Evolutionary conservation across 2,888 invertebrate species (phyloP).

Genomic region (Pyrrhosoma nymphula): DNA sequence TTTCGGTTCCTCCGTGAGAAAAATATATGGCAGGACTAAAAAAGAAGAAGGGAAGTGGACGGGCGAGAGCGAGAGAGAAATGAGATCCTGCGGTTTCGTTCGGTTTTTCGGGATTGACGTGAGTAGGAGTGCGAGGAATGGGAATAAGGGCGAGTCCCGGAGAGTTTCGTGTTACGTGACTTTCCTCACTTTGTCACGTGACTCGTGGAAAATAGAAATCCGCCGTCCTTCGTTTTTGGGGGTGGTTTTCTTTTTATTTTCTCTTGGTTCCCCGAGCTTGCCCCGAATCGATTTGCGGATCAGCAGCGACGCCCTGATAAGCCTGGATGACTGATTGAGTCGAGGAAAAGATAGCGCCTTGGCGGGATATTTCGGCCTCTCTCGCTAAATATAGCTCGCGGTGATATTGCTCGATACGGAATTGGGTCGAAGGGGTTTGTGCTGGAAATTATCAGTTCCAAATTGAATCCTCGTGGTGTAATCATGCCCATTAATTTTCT

Average conservation of each 20-base stretch:
- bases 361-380: neutral
- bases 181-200: constrained; percentile 17
- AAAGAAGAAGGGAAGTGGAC: neutral
- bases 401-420: neutral
- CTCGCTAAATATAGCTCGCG: neutral
- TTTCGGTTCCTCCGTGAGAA: too few relatives aligned
- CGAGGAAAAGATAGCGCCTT: neutral
- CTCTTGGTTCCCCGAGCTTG: neutral
- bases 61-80: neutral
- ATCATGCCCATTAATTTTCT: too few relatives aligned
- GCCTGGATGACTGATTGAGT: neutral
- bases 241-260: too few relatives aligned
- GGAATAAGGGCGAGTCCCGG: neutral
- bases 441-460: neutral
- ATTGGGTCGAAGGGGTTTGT: neutral
- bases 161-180: neutral
- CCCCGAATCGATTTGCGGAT: neutral
- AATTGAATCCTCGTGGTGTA: too few relatives aligned
- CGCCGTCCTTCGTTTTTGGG: neutral
- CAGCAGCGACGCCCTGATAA: constrained; percentile 6
- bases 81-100: neutral
- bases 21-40: neutral
- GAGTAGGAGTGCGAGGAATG: neutral
- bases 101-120: neutral
- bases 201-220: neutral